A percentile compares a stretch with the other conserved stretches of the same genome.
Evolutionary conservation across 1,140 invertebrate genomes (phyloP).

Genomic region (Philotrypesis tridentata): DNA sequence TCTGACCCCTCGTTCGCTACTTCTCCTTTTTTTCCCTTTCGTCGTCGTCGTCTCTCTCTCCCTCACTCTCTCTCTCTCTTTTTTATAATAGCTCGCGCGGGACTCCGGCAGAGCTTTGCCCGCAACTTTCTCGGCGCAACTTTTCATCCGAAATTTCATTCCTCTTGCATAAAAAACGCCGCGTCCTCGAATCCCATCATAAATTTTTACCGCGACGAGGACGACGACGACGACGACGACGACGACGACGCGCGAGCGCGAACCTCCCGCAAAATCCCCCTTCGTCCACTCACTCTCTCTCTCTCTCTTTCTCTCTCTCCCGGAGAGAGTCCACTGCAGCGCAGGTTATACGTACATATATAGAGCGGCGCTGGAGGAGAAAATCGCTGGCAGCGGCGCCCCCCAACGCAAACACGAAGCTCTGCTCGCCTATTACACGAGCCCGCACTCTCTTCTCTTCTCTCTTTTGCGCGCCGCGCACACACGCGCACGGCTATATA

Average conservation of each 20-base stretch:
- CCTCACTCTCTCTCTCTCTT: no score
- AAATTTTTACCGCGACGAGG: conserved; percentile 15
- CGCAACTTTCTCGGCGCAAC: background rate
- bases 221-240: no score
- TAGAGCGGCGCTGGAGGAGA: background rate
- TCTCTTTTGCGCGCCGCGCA: background rate
- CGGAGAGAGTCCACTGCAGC: no score
- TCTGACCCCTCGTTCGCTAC: no score
- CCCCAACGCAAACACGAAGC: background rate
- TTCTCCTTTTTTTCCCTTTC: no score
- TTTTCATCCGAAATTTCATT: background rate
- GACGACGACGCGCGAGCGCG: background rate
- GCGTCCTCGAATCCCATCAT: conserved; percentile 7
- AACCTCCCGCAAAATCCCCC: background rate
- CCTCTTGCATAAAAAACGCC: background rate
- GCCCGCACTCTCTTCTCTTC: background rate
- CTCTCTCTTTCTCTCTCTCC: no score
- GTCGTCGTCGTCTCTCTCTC: no score
- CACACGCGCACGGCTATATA: no score
- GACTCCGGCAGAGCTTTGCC: background rate
- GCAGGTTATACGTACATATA: background rate
- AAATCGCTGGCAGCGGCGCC: background rate
- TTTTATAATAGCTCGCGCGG: no score
- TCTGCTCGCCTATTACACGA: background rate
- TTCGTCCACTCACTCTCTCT: background rate